phyloP scores from a whole-genome alignment of 2,113 vertebrate species.

The Phainopepla nitens region DNA sequence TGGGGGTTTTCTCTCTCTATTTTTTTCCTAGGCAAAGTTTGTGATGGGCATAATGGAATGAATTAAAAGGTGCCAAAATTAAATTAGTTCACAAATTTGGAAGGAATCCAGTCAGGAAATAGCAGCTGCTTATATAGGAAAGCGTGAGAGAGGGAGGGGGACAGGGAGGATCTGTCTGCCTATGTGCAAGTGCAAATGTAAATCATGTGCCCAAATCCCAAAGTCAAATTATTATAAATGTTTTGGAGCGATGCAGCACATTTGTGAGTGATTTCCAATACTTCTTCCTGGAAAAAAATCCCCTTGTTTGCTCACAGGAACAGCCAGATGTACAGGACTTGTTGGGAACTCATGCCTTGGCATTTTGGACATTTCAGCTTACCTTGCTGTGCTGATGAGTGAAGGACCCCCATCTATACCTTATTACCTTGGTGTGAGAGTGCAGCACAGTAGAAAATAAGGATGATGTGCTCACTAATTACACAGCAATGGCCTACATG shows the following conservation, averaged over 20 bases:
- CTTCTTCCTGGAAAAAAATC: background rate
- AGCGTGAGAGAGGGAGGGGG: background rate
- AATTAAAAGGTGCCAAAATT: conserved; percentile 17
- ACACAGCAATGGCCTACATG: background rate
- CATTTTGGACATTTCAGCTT: background rate
- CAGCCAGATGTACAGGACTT: background rate
- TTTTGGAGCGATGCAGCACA: background rate
- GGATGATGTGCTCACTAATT: background rate
- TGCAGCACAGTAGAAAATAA: background rate
- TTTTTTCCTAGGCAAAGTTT: background rate
- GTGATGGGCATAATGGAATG: background rate
- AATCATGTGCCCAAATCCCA: background rate
- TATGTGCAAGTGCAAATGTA: background rate
- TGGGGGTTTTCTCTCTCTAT: background rate
- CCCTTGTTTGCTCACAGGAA: background rate
- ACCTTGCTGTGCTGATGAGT: background rate
- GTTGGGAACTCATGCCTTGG: background rate
- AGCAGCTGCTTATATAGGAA: background rate
- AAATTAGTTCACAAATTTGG: conserved; percentile 33
- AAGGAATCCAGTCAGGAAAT: conserved; percentile 26
- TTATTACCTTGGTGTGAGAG: background rate
- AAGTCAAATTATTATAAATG: background rate
- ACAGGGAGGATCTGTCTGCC: background rate
- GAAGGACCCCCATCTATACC: background rate
- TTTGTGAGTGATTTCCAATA: background rate